Conservation (phyloP, 2,888 invertebrate species). For the Heterodera filipjevi region DNA sequence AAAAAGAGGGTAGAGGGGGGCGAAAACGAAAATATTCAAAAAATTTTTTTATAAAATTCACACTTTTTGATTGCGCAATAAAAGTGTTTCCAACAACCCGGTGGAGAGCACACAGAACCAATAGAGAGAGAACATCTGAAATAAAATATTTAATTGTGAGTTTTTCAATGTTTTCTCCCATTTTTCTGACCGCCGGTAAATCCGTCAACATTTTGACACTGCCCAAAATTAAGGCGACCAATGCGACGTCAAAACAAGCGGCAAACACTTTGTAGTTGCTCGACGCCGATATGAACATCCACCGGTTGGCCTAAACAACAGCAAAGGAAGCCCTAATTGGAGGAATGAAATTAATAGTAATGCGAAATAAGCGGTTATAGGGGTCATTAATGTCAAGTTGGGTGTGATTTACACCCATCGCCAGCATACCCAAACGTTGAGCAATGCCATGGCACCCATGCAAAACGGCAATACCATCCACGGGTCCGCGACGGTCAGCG, state of each 20-base stretch:
- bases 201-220: slow-evolving; percentile 59
- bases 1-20: background rate
- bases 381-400: background rate
- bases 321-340: background rate
- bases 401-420: too few species aligned
- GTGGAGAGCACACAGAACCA: slow-evolving; percentile 55
- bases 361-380: too few species aligned
- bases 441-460: slow-evolving; percentile 56
- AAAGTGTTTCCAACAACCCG: slow-evolving; percentile 55
- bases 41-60: slow-evolving; percentile 9
- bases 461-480: slow-evolving; percentile 57
- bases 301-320: background rate
- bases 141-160: background rate
- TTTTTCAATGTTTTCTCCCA: background rate
- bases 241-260: slow-evolving; percentile 48
- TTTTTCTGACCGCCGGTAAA: slow-evolving; percentile 53
- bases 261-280: slow-evolving; percentile 15
- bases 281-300: background rate
- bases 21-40: too few species aligned
- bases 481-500: slow-evolving; percentile 58
- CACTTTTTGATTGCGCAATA: slow-evolving; percentile 51
- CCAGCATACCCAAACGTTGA: slow-evolving; percentile 55
- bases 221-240: slow-evolving; percentile 53
- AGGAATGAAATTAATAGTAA: too few species aligned
- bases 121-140: slow-evolving; percentile 59